phyloP scores from a whole-genome alignment of 2,113 vertebrate species.

The Ia io region DNA sequence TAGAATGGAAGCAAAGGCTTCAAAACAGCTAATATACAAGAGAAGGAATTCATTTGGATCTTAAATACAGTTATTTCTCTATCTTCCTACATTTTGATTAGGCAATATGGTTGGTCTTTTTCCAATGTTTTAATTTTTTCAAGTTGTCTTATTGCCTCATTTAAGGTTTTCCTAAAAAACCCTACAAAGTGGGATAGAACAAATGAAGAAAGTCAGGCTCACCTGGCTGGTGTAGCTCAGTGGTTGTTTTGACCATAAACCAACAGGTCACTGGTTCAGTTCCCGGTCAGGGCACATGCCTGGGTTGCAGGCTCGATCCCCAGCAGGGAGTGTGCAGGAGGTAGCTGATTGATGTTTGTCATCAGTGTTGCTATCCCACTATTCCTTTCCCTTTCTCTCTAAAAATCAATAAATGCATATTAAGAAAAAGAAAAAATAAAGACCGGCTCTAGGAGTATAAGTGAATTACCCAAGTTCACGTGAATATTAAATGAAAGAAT shows the following conservation, averaged over 20 bases:
- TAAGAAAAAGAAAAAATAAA: too few species aligned
- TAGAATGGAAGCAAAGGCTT: not conserved
- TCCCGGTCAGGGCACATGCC: too few species aligned
- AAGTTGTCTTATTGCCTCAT: not conserved
- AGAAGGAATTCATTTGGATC: not conserved
- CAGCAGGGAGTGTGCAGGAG: too few species aligned
- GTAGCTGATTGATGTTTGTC: too few species aligned
- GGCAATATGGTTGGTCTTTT: conserved; percentile 8
- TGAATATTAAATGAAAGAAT: conserved; percentile 3
- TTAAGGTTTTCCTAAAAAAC: conserved; percentile 26
- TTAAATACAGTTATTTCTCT: not conserved
- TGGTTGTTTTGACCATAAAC: too few species aligned
- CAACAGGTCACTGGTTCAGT: too few species aligned
- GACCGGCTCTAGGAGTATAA: not conserved
- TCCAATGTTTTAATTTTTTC: not conserved
- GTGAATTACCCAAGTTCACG: not conserved
- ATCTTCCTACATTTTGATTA: not conserved
- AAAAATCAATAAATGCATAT: too few species aligned
- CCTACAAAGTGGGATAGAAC: not conserved
- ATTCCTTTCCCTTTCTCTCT: too few species aligned
- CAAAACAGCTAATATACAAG: not conserved
- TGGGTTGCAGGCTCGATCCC: too few species aligned
- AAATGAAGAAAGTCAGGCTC: not conserved
- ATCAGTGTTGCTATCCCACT: too few species aligned
- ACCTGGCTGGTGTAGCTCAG: too few species aligned